These are phyloP conservation scores for Ceyx melanurus DNA, from an alignment of 2,113 vertebrate genomes.

Conservation along the genomic window DNA sequence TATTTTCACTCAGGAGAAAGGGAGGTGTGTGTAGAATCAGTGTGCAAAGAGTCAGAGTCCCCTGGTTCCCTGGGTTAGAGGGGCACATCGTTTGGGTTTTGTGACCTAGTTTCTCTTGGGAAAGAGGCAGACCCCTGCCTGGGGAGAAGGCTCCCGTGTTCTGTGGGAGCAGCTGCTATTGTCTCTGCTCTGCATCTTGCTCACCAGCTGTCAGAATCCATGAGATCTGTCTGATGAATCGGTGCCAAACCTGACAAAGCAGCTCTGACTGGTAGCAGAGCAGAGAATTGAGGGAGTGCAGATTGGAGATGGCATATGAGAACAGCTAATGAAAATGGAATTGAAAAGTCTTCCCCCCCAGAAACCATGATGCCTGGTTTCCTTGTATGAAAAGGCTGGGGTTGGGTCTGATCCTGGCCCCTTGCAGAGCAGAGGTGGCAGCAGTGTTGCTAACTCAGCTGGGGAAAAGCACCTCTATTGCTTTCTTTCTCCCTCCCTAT, in stretches of 20 bases:
- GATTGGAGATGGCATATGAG: neutral
- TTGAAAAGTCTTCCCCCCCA: neutral
- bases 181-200: neutral
- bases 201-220: neutral
- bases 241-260: neutral
- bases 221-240: neutral
- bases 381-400: neutral
- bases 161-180: neutral
- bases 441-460: neutral
- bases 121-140: neutral
- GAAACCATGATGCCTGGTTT: neutral
- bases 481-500: neutral
- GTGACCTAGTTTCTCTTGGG: neutral
- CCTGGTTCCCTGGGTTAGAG: neutral
- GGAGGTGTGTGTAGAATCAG: neutral
- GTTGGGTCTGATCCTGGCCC: neutral
- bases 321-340: neutral
- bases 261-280: neutral
- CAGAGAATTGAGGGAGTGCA: neutral
- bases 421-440: neutral
- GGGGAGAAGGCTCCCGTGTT: neutral
- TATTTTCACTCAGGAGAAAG: neutral
- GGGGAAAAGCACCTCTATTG: neutral
- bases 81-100: neutral
- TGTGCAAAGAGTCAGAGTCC: neutral